These are phyloP conservation scores for Aptenodytes forsteri DNA, from an alignment of 2,113 vertebrate genomes.

Conservation along the genomic window DNA sequence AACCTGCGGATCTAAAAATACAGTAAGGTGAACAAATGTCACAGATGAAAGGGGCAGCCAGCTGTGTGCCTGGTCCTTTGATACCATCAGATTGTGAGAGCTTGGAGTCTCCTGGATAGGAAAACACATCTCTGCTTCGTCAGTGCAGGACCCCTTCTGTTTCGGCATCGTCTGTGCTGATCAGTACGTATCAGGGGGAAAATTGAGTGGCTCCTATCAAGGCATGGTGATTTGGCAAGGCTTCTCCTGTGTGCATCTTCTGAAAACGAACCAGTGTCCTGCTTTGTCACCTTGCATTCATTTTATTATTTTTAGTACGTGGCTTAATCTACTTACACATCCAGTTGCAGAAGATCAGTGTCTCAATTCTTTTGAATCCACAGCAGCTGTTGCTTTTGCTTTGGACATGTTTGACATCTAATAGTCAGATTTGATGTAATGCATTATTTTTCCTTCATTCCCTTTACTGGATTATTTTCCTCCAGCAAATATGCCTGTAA, in stretches of 20 bases:
- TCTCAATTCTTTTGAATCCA: not conserved
- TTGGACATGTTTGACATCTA: not conserved
- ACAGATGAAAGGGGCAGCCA: not conserved
- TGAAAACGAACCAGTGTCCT: not conserved
- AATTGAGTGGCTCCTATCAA: not conserved
- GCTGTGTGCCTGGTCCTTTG: not conserved
- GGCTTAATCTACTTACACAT: not conserved
- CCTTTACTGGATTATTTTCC: not conserved
- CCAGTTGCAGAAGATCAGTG: not conserved
- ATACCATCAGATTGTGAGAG: not conserved
- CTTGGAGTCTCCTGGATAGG: not conserved
- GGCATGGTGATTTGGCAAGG: not conserved
- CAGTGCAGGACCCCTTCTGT: not conserved
- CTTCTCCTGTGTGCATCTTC: not conserved
- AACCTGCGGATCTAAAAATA: not conserved
- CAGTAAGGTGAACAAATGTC: not conserved
- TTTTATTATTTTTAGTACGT: not conserved
- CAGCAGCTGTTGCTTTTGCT: not conserved
- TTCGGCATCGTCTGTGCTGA: not conserved
- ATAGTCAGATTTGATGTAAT: not conserved
- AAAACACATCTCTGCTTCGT: not conserved
- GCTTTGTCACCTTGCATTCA: not conserved
- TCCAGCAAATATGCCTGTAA: not conserved
- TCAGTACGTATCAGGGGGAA: rapidly evolving
- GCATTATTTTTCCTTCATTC: not conserved